A percentile compares a stretch with the other conserved stretches of the same genome.
Evolutionary conservation across 2,888 invertebrate species (phyloP).

Genomic region (Clusia tigrina): DNA sequence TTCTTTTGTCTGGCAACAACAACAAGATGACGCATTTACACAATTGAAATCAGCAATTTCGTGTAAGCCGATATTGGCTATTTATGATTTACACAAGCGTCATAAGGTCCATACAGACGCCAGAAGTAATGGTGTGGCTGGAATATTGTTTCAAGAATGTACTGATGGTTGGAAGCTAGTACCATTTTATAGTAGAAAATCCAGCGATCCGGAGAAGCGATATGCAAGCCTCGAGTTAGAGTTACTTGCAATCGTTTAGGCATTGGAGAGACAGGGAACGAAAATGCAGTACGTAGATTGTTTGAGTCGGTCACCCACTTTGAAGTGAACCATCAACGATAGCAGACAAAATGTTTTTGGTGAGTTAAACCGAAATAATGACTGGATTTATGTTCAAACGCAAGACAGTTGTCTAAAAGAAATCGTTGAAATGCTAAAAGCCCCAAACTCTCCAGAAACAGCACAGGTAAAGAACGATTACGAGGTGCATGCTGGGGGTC

Average conservation of each 20-base stretch:
- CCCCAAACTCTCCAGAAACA: too few relatives aligned
- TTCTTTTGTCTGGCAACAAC: neutral
- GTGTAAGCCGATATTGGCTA: constrained; percentile 41
- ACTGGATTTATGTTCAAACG: neutral
- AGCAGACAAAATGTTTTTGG: neutral
- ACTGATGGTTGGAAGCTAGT: neutral
- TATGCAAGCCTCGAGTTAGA: constrained; percentile 57
- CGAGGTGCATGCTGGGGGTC: neutral
- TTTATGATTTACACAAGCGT: constrained; percentile 24
- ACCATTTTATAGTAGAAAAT: neutral
- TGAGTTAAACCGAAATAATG: neutral
- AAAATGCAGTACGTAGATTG: constrained; percentile 53
- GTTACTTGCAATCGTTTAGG: constrained; percentile 36
- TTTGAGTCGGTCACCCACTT: constrained; percentile 30
- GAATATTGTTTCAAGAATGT: constrained; percentile 46
- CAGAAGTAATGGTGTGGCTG: constrained; percentile 45
- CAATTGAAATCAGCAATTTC: constrained; percentile 29
- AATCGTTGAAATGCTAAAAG: neutral
- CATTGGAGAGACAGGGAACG: constrained; percentile 43
- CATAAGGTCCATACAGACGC: constrained; percentile 52
- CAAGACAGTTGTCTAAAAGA: too few relatives aligned
- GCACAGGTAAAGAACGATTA: neutral
- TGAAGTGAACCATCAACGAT: neutral
- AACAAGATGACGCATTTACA: neutral
- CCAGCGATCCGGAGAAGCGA: constrained; percentile 26